These are phyloP conservation scores for Ennomos quercinarius DNA, from an alignment of 2,888 invertebrate genomes.

Conservation along the genomic window DNA sequence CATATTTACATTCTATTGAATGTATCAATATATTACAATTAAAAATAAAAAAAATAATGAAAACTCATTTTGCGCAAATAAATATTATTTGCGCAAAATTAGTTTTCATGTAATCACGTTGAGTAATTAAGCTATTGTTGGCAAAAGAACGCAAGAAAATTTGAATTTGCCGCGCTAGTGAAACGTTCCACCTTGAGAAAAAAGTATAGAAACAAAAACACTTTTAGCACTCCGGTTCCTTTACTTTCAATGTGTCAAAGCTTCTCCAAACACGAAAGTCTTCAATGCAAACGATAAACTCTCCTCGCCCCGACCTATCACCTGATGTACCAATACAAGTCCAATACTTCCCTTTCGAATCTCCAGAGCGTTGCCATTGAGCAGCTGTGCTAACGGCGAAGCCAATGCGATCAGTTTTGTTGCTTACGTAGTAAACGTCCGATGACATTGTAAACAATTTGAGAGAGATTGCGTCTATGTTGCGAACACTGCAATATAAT, in stretches of 20 bases:
- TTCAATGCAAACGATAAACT: constrained; percentile 56
- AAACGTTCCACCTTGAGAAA: too few relatives aligned
- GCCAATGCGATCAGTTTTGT: constrained; percentile 48
- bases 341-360: constrained; percentile 53
- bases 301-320: constrained; percentile 47
- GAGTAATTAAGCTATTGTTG: too few relatives aligned
- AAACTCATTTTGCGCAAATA: too few relatives aligned
- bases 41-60: too few relatives aligned
- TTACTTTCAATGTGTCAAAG: constrained; percentile 66
- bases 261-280: constrained; percentile 59
- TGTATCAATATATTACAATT: too few relatives aligned
- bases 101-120: too few relatives aligned
- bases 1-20: too few relatives aligned
- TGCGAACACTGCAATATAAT: constrained; percentile 57
- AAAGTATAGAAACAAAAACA: too few relatives aligned
- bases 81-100: too few relatives aligned
- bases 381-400: constrained; percentile 67
- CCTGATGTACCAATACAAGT: constrained; percentile 56
- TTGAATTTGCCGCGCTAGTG: too few relatives aligned
- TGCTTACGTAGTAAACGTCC: constrained; percentile 54
- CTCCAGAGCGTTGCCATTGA: constrained; percentile 56
- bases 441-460: constrained; percentile 39
- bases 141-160: too few relatives aligned
- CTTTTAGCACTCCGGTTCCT: constrained; percentile 59
- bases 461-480: constrained; percentile 62